Conservation (phyloP, 2,797 vertebrate genomes). For the Tragelaphus oryx region DNA sequence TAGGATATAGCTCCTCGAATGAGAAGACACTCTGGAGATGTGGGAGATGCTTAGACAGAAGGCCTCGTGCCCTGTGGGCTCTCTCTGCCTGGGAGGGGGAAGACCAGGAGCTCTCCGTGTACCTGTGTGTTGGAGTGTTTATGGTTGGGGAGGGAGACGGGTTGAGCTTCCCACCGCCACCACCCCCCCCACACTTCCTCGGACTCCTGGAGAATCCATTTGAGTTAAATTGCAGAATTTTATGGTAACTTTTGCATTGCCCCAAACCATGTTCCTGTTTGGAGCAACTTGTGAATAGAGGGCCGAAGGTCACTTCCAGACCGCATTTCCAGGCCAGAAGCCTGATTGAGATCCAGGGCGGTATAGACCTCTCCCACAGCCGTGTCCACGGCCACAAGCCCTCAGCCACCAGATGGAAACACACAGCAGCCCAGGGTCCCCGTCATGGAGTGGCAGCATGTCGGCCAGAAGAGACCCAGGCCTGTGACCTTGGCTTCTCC, state of each 20-base stretch:
- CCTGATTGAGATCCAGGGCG: background rate
- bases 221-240: background rate
- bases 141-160: too few species aligned
- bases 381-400: background rate
- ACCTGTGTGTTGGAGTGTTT: background rate
- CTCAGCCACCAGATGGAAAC: background rate
- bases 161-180: background rate
- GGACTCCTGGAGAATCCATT: background rate
- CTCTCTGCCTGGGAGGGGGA: background rate
- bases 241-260: background rate
- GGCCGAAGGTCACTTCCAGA: background rate
- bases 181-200: background rate
- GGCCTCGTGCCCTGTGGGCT: background rate
- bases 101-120: background rate
- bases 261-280: background rate
- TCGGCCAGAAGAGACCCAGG: background rate
- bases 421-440: accelerated
- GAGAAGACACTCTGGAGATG: background rate
- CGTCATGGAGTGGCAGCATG: background rate
- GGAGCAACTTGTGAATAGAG: background rate
- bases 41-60: background rate
- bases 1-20: accelerated
- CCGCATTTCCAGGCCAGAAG: background rate
- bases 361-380: background rate
- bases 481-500: background rate